Percentiles rank a stretch among this genome's conserved stretches.
Conservation (phyloP, 2,888 invertebrate species). For the Tinea pellionella region DNA sequence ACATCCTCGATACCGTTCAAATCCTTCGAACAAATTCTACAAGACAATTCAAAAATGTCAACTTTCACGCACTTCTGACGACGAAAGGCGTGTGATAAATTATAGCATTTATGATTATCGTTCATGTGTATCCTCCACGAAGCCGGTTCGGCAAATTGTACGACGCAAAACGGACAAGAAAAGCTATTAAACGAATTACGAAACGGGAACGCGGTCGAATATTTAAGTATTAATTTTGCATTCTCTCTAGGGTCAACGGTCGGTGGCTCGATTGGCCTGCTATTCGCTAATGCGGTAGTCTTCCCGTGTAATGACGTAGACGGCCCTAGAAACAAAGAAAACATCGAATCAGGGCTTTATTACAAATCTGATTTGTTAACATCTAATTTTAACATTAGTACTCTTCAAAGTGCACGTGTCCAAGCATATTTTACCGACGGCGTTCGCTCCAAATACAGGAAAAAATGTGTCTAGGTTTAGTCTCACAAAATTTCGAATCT, state of each 20-base stretch:
- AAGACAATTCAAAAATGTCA: slow-evolving; percentile 56
- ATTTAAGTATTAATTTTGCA: slow-evolving; percentile 19
- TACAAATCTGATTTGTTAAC: not conserved
- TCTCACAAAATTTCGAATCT: too few relatives aligned
- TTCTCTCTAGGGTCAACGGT: not conserved
- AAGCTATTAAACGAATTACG: slow-evolving; percentile 23
- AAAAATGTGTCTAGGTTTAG: too few relatives aligned
- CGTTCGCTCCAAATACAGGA: too few relatives aligned
- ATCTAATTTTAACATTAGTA: too few relatives aligned
- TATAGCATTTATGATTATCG: slow-evolving; percentile 33
- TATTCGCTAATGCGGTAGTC: not conserved
- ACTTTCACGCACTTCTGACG: slow-evolving; percentile 30
- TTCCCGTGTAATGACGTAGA: slow-evolving; percentile 13
- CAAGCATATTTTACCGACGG: too few relatives aligned
- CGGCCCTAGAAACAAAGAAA: slow-evolving; percentile 15
- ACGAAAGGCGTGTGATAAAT: slow-evolving; percentile 20
- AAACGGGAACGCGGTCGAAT: slow-evolving; percentile 24
- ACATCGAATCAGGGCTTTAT: slow-evolving; percentile 15
- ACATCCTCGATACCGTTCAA: slow-evolving; percentile 43
- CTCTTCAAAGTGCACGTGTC: too few relatives aligned
- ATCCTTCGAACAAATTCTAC: slow-evolving; percentile 50
- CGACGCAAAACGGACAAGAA: slow-evolving; percentile 30
- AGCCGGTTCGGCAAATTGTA: slow-evolving; percentile 26
- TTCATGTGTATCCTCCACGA: slow-evolving; percentile 29
- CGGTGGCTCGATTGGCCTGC: not conserved